Base-by-base conservation (phyloP, 2,797 vertebrate species). In the Phoeniculus purpureus region DNA sequence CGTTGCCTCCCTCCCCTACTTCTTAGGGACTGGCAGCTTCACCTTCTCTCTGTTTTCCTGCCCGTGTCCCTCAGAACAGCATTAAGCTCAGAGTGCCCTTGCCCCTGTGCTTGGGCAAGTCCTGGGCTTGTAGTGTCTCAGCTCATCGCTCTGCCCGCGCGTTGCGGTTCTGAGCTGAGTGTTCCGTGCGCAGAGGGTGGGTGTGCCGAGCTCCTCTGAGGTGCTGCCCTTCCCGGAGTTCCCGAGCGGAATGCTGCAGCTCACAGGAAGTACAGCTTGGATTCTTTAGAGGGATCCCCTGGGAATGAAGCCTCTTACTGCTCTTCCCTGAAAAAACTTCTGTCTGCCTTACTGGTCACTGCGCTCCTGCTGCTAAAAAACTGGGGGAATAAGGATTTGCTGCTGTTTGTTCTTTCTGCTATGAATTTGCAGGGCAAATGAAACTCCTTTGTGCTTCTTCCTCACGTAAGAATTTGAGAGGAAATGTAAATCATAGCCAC, bases 211-310 rank as follows among this genome's bases (percentile, higher is more conserved):
- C 68, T 56, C 20, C 72, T 85, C 79, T 31, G 4, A 9, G 59
- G 65, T 3, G 0, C 2, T 76, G 56, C 54, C 76, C 71, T 85
- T 89, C 52, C 77, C 31, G 3, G 6, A 56, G 85, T 51, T 61
- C 74, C 64, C 77, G 56, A 23, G 43, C 16, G 0, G 26, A 62
- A 29, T 0, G 0, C 67, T 73, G 62, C 66, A 68, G 87, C 82
- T 92, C 85, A 88, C 22, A 67, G 90, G 91, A 95, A 95, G 85
- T 73, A 48, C 75, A 96, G 45, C 88, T 78, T n/a, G n/a, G 64
- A 11, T 75, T 61, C 65, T 72, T 74, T 85, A 37, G 48, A 83
- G 91, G 72, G 50, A 74, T 54, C 81, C 79, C 81, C 76, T 94
- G 86, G 80, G 77, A 94, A 91, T 92, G 81, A 80, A 73, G 56